These are phyloP conservation scores for Exaiptasia diaphana DNA, from an alignment of 64 coral and sea anemone genomes.

Conservation along the genomic window DNA sequence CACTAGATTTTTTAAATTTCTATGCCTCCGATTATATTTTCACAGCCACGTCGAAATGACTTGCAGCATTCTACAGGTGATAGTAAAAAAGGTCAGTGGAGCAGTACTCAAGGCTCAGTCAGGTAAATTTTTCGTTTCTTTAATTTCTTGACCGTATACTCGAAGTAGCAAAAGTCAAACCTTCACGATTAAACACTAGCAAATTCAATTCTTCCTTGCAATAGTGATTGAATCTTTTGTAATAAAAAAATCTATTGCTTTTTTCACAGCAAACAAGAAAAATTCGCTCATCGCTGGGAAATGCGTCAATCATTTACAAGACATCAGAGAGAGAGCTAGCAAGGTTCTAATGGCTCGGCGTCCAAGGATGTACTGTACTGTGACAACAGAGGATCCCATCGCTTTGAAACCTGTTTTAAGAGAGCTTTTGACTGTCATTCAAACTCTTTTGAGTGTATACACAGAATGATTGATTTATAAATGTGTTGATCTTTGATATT, in stretches of 20 bases:
- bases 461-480: no score
- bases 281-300: not conserved
- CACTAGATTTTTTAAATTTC: not conserved
- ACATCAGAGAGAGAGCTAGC: constrained; percentile 13
- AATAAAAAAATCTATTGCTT: no score
- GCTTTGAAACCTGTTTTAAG: constrained; percentile 20
- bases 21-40: not conserved
- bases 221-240: no score
- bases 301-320: constrained; percentile 31
- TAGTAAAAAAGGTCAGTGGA: constrained; percentile 63
- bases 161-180: no score
- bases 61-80: constrained; percentile 58
- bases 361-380: not conserved
- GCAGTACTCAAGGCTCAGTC: constrained; percentile 34
- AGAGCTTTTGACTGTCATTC: constrained; percentile 33
- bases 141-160: not conserved
- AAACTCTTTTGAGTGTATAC: not conserved
- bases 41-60: constrained; percentile 89
- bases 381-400: constrained; percentile 12
- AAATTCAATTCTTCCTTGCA: no score
- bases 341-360: constrained; percentile 23
- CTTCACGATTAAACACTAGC: no score
- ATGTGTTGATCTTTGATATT: no score
- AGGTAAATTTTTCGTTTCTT: constrained; percentile 7
- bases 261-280: constrained; percentile 36